These are phyloP conservation scores for Syngnathus rostellatus DNA, from an alignment of 2,797 vertebrate species.

Conservation along the genomic window DNA sequence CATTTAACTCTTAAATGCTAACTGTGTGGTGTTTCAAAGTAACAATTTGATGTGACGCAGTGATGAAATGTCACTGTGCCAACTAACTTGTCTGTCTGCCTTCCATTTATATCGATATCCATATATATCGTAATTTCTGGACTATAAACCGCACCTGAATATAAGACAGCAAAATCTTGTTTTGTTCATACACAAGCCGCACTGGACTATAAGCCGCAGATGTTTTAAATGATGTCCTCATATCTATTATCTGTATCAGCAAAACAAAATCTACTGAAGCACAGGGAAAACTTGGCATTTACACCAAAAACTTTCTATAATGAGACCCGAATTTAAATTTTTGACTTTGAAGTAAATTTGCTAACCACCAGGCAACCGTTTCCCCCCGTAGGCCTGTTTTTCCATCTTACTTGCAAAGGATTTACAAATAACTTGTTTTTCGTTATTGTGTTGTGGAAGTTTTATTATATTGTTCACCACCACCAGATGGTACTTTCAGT, in stretches of 20 bases:
- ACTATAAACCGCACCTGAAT: too few species aligned
- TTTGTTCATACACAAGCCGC: too few species aligned
- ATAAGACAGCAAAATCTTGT: too few species aligned
- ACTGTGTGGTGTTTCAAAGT: not conserved
- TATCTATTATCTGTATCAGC: too few species aligned
- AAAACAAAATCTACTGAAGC: not conserved
- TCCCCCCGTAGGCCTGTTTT: not conserved
- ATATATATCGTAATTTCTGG: too few species aligned
- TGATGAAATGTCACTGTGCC: not conserved
- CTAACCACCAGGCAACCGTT: not conserved
- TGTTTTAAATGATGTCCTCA: too few species aligned
- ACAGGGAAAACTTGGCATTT: not conserved
- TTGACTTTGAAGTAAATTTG: not conserved
- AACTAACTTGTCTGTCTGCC: not conserved
- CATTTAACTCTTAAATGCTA: not conserved
- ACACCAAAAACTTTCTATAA: not conserved
- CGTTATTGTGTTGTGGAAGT: not conserved
- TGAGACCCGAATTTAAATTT: too few species aligned
- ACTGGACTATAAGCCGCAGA: too few species aligned
- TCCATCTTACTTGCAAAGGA: not conserved
- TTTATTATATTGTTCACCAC: too few species aligned
- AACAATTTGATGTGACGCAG: not conserved
- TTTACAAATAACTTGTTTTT: not conserved
- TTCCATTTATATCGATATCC: too few species aligned
- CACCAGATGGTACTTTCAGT: too few species aligned